A percentile compares a stretch with the other conserved stretches of the same genome.
Conservation (phyloP, 2,888 invertebrate genomes). For the Antitype chi region DNA sequence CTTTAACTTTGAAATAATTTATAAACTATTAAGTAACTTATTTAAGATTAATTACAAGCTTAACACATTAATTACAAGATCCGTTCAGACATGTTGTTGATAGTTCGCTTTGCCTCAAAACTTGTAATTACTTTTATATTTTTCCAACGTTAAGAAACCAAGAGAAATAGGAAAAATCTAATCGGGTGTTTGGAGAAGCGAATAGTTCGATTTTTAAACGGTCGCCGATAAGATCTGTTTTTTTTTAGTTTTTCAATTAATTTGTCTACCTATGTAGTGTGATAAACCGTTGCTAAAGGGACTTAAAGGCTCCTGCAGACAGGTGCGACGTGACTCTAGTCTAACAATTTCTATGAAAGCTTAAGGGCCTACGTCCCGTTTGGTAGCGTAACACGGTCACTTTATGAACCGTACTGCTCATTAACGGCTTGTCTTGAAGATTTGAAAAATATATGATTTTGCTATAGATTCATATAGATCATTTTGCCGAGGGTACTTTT, state of each 20-base stretch:
- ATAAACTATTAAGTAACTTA: slow-evolving; percentile 1
- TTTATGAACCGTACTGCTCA: no score
- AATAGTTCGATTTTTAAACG: slow-evolving; percentile 14
- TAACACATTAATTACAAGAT: slow-evolving; percentile 32
- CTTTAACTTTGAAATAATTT: slow-evolving; percentile 4
- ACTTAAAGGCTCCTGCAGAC: no score
- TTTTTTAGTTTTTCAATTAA: slow-evolving; percentile 9
- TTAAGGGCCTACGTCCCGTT: no score
- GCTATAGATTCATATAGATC: no score
- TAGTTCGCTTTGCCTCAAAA: slow-evolving; percentile 22
- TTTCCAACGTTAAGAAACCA: neutral
- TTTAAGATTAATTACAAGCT: slow-evolving; percentile 15
- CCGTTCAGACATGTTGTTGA: slow-evolving; percentile 15
- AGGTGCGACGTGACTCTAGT: no score
- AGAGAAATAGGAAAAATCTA: slow-evolving; percentile 10
- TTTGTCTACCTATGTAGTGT: neutral
- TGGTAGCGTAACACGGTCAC: no score
- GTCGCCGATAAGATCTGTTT: neutral
- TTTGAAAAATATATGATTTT: no score
- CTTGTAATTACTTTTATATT: slow-evolving; percentile 35
- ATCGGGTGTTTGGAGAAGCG: slow-evolving; percentile 17
- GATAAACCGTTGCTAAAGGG: neutral
- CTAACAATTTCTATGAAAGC: no score
- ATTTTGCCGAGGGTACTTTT: no score
- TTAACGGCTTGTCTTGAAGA: no score